Evolutionary conservation across 2,888 invertebrate species (phyloP), one percentile per base, ranked within the genome.

Genomic region (Erynnis tages): DNA sequence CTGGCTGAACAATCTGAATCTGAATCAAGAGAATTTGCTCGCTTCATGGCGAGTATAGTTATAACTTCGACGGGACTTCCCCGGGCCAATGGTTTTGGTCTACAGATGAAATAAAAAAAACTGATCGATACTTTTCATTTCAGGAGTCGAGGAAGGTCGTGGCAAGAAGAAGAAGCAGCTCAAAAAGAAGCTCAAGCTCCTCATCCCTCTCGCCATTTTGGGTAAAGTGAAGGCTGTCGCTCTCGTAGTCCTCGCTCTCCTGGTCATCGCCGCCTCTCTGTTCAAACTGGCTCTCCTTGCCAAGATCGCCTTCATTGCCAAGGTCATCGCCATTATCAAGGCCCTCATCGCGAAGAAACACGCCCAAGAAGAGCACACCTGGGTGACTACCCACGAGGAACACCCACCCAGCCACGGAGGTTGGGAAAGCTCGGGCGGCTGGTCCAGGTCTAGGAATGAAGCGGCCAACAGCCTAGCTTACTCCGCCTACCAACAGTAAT

Each of bases 151-250:
- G 17, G 69, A 69, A 58, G 58, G 69, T 61, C 93, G 95, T 63
- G 93, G 91, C 58, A 95, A 93, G 84, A 91, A 94, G 81, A 95
- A 95, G 91, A 94, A 94, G 85, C 80, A 92, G 65, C 70, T 93
- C 7, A 89, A 88, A 65, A 85, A 89, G 79, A 85, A 85, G 59
- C 57, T 88, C 44, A 88, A 86, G 55, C 38, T 86, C 48, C 71
- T 88, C 54, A 76, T 89, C 27, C 91, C 91, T 86, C 65, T 94
- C 86, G 38, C 79, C 53, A 86, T 94, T 58, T 78, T 94, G 59
- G 92, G 93, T 17, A 90, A 93, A 60, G 90, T 92, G 32, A 95
- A 95, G 68, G 80, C 94, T 54, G 83, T 94, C 53, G 92, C 93
- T 5, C 67, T 95, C 1, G 80, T 92, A 1, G 93, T 94, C 4